Evolutionary conservation across 2,113 vertebrate species (phyloP).

Genomic region (Chrysemys picta): DNA sequence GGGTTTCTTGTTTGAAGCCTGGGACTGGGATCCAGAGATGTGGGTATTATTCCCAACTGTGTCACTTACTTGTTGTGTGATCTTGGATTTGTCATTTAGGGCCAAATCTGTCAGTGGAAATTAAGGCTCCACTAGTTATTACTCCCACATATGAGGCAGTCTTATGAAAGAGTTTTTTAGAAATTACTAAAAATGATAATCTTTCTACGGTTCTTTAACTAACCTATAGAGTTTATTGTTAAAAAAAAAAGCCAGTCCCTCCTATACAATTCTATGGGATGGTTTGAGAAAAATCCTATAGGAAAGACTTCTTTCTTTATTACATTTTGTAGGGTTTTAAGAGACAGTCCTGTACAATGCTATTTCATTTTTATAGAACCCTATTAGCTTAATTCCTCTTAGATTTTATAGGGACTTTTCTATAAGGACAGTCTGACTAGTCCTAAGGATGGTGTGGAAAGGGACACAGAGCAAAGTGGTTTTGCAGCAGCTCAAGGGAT

Average conservation of each 20-base stretch:
- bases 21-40: neutral
- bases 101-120: neutral
- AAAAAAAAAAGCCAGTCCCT: no score
- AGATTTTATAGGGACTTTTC: neutral
- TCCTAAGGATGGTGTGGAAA: neutral
- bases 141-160: neutral
- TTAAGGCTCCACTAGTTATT: neutral
- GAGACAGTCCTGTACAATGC: neutral
- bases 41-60: neutral
- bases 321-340: neutral
- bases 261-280: neutral
- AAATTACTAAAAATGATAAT: neutral
- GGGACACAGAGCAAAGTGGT: neutral
- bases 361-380: rapidly evolving
- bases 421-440: neutral
- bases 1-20: neutral
- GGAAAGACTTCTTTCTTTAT: neutral
- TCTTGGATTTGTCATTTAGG: neutral
- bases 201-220: neutral
- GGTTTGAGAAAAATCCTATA: neutral
- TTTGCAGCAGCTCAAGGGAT: neutral
- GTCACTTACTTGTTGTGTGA: neutral
- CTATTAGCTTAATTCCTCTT: neutral
- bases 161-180: neutral
- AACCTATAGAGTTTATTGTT: no score